Evolutionary conservation across 2,797 vertebrate genomes (phyloP), one percentile per base, ranked within the genome.

Genomic region (Cirrhinus mrigala): DNA sequence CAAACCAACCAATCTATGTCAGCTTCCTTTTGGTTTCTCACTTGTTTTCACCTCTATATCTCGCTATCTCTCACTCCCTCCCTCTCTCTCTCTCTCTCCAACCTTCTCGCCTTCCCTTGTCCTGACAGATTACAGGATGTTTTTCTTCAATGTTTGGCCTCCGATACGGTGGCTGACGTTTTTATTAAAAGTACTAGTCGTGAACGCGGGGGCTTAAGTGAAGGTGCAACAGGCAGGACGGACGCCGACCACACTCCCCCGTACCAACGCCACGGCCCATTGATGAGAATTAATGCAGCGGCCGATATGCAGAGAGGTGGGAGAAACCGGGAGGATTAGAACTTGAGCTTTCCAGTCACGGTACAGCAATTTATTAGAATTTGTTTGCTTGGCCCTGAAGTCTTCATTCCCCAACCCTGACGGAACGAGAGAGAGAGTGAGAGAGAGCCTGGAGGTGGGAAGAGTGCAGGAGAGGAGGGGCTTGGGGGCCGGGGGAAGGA

Each of bases 331-430:
- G 82, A 20, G 86, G 81, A 88, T 90, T 85, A 80, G 73, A 92
- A 89, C 88, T 90, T 77, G 85, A 90, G 86, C 92, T 93, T 93
- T 93, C 92, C 89, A 92, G 92, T 93, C 92, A 91, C 81, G 86
- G 89, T 88, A 88, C 87, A 33, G 86, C 92, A 91, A 92, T 95
- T 94, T 95, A 93, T 94, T 94, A 86, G 92, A 93, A 94, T 93
- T 93, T 94, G 91, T 94, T 93, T 93, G 91, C 87, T 89, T 88
- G 92, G 91, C 91, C 93, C 91, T 94, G 93, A 95, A 94, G 94
- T 94, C 94, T 95, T 95, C 91, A 95, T 95, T 95, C 93, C 85
- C 82, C 90, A 92, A 90, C 86, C 87, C 77, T 75, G 54, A 91
- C 90, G 89, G 85, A 87, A 76, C 40, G 73, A 71, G 56, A 71